Base-by-base conservation (phyloP, 2,113 vertebrate genomes). In the Archocentrus centrarchus region DNA sequence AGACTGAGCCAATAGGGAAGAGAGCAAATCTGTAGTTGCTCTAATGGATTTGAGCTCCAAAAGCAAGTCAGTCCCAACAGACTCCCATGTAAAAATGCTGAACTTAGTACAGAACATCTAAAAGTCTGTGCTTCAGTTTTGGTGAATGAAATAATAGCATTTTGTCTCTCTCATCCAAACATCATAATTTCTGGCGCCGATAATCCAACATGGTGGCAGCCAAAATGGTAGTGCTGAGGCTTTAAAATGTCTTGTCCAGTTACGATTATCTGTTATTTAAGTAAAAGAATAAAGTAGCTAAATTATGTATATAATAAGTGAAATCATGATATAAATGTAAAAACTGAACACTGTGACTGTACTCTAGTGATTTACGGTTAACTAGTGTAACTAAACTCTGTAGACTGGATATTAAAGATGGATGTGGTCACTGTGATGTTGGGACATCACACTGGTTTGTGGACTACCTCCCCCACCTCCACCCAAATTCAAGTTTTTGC, bases 221-320 rank as follows among this genome's bases (percentile, higher is more conserved):
- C 50, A 20, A 55, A 44, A 18, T 44, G 7, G 2, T 47, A 41
- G 7, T 44, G 39, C 44, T 68, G 39, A 68, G 14, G 22, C 22
- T 68, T 24, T 44, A 44, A 27, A 66, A 66, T 44, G 63, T 44
- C 39, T 17, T 0, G n/a, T 44, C n/a, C n/a, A 66, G 4, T 24
- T 24, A 44, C 44, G 39, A 66, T 24, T 0, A 66, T 15, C n/a
- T 17, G 41, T 0, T 0, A 47, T 44, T 44, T 44, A 44, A 44
- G 11, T 44, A 11, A 44, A 44, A 44, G 11, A 44, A 11, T 44
- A 44, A 44, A 44, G 11, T 13, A 4, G 41, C 11, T 44, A 13
- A 4, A 44, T 44, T 44, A 44, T 44, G 41, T 44, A 11, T 41
- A 41, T 11, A 41, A 41, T 41, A 11, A 11, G 39, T 41, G 39